phyloP scores from a whole-genome alignment of 2,113 vertebrate genomes.

The Callaeas wilsoni region DNA sequence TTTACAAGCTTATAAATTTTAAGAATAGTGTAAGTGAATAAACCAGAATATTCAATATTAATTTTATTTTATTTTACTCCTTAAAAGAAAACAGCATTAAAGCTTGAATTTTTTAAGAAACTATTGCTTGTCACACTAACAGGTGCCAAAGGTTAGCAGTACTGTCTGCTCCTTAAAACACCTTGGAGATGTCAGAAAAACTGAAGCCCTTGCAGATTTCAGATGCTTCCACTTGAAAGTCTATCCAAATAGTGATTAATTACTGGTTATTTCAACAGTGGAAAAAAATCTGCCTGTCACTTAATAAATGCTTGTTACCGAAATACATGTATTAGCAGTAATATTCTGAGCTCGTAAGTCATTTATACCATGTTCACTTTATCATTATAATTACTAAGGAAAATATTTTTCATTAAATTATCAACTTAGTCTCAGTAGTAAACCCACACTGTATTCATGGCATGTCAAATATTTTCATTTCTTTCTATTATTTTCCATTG shows the following conservation, averaged over 20 bases:
- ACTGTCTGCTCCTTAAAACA: background rate
- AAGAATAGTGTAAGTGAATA: background rate
- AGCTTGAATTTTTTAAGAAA: background rate
- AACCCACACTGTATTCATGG: background rate
- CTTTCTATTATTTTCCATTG: background rate
- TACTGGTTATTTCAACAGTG: background rate
- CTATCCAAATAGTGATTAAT: constrained; percentile 43
- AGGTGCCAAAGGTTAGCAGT: background rate
- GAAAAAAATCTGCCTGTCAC: background rate
- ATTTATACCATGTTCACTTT: background rate
- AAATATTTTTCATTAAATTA: background rate
- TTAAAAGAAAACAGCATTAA: background rate
- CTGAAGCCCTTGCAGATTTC: background rate
- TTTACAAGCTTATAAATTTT: background rate
- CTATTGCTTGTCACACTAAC: background rate
- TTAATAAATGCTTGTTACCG: background rate
- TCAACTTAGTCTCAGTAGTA: background rate
- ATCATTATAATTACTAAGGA: background rate
- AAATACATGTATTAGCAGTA: background rate
- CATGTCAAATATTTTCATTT: background rate
- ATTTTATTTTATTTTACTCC: background rate
- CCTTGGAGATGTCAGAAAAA: background rate
- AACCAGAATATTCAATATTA: background rate
- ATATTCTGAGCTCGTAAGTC: background rate
- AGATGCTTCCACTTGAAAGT: background rate